Base-by-base conservation (phyloP, 2,888 invertebrate species). In the Drosophila maculinotata region DNA sequence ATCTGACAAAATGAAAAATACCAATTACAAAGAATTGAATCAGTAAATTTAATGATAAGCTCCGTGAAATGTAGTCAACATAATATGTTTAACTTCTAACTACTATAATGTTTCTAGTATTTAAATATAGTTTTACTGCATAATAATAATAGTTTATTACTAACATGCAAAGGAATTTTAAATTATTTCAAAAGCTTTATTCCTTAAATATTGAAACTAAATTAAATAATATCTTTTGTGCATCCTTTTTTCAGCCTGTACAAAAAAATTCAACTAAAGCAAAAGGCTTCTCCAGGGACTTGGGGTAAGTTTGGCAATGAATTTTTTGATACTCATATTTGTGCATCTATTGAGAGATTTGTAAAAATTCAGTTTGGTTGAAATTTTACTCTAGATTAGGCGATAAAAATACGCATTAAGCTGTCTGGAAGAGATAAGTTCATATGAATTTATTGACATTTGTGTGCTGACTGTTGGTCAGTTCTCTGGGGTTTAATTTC, bases 381-480 rank as follows among this genome's bases (percentile, higher is more conserved):
- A 62, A 76, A 74, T 67, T 84, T 67, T 66, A 76, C 71, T 82
- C 66, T 54, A 76, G 81, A 69, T 80, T 78, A 68, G 79, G 67
- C 79, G 67, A 86, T 86, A 81, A 84, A 86, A 84, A 76, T 69
- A 54, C 72, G 65, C 82, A 79, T 84, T 87, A 84, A 81, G 84
- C 77, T 84, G 87, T 84, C 83, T 84, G 81, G 81, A 56, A 77
- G 73, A 79, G 83, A 84, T 87, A 84, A 81, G 75, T 79, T 81
- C 68, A 81, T 84, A 84, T 81, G 77, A 81, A 86, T 84, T 84
- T 86, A 84, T 84, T 79, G 84, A 84, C 79, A 71, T 85, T 75
- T 85, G 63, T 56, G 45, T 48, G 49, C 52, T 33, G 63, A 25
- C 28, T 70, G 53, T 25, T 44, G 49, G 69, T 54, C 66, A 62